A percentile compares a stretch with the other conserved stretches of the same genome.
These are phyloP conservation scores for Mya arenaria DNA, from an alignment of 1,140 invertebrate genomes.

Conservation along the genomic window DNA sequence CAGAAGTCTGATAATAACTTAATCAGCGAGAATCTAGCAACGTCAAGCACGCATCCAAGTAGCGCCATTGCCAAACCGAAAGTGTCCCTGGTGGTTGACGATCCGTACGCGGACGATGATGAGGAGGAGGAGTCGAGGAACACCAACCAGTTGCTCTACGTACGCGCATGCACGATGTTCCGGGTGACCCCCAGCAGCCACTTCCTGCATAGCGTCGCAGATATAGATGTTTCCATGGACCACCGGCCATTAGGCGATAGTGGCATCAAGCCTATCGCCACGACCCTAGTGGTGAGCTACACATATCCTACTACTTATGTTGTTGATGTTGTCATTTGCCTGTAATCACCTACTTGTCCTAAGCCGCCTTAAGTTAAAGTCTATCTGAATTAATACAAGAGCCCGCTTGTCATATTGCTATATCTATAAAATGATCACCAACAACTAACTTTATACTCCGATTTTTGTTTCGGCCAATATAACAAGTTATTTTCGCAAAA, in stretches of 20 bases:
- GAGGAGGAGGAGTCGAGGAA: not conserved
- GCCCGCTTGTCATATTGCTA: too few species aligned
- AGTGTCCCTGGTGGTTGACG: not conserved
- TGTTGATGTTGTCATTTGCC: not conserved
- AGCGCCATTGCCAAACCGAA: too few species aligned
- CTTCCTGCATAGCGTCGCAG: not conserved
- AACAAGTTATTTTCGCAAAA: too few species aligned
- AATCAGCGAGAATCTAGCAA: too few species aligned
- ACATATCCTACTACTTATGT: not conserved
- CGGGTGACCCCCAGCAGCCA: conserved; percentile 32
- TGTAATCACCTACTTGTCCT: not conserved
- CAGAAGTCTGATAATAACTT: too few species aligned
- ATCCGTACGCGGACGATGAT: conserved; percentile 1
- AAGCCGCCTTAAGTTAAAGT: too few species aligned
- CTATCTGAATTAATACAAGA: too few species aligned
- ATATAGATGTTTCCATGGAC: conserved; percentile 7
- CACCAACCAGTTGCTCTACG: conserved; percentile 16
- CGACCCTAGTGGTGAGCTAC: conserved; percentile 23
- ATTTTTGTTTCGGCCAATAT: too few species aligned
- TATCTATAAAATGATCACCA: too few species aligned
- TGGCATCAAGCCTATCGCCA: conserved; percentile 34
- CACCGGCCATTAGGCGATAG: conserved; percentile 24
- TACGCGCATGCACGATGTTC: conserved; percentile 22
- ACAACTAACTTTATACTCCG: too few species aligned
- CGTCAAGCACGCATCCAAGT: too few species aligned